phyloP scores from a whole-genome alignment of 2,888 invertebrate genomes.

The Acrobasis suavella region DNA sequence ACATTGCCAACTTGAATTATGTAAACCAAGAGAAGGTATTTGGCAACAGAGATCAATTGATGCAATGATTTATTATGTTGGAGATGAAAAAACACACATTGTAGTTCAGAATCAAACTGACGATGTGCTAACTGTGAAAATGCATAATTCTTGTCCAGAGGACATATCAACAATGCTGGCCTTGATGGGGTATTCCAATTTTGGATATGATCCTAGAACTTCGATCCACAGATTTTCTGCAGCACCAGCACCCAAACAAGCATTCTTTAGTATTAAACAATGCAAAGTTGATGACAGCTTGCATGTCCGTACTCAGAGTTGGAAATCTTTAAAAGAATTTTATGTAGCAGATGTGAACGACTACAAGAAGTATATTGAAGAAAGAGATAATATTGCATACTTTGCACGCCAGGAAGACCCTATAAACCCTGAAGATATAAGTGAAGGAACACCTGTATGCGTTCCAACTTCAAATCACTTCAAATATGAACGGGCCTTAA shows the following conservation, averaged over 20 bases:
- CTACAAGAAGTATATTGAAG: conserved; percentile 34
- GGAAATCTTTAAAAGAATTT: conserved; percentile 36
- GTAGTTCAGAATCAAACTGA: conserved; percentile 32
- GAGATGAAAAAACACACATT: conserved; percentile 37
- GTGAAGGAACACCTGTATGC: conserved; percentile 34
- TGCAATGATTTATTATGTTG: conserved; percentile 40
- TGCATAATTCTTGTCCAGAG: conserved; percentile 40
- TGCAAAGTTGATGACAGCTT: conserved; percentile 32
- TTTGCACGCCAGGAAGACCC: background rate
- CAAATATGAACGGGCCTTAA: conserved; percentile 41
- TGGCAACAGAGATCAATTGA: conserved; percentile 34
- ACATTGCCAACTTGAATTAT: conserved; percentile 42
- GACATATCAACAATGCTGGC: conserved; percentile 45
- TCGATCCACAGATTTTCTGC: conserved; percentile 25
- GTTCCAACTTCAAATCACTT: conserved; percentile 27
- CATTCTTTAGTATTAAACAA: conserved; percentile 32
- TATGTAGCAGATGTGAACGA: conserved; percentile 40
- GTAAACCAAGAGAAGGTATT: conserved; percentile 32
- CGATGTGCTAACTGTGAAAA: conserved; percentile 35
- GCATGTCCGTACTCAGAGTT: conserved; percentile 38
- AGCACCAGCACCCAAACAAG: conserved; percentile 24
- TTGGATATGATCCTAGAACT: conserved; percentile 32
- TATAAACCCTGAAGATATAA: conserved; percentile 31
- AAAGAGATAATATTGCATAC: conserved; percentile 33
- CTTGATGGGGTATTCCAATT: conserved; percentile 33